Conservation (phyloP, 2,797 vertebrate species). For the Malacoctenus gilli region DNA sequence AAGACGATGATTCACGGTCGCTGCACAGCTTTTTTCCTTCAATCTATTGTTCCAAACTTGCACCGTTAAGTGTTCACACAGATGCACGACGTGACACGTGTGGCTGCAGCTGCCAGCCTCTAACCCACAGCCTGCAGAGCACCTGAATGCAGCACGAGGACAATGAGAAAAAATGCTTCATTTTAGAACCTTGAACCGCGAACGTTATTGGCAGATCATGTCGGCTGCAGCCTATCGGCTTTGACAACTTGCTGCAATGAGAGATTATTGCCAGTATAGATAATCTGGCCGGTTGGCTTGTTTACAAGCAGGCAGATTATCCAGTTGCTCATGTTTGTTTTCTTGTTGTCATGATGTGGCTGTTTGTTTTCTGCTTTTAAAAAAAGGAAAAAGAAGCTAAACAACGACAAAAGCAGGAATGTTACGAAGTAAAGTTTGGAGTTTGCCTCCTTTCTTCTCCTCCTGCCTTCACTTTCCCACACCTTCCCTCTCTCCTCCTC, state of each 20-base stretch:
- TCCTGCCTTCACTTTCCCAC: slow-evolving; percentile 30
- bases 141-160: not conserved
- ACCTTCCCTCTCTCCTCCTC: slow-evolving; percentile 5
- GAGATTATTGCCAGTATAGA: not conserved
- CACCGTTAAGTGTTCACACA: too few relatives aligned
- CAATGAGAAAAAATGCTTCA: not conserved
- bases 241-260: slow-evolving; percentile 4
- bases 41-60: too few relatives aligned
- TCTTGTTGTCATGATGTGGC: not conserved
- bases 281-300: slow-evolving; percentile 3
- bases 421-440: too few relatives aligned
- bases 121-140: not conserved
- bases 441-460: slow-evolving; percentile 43
- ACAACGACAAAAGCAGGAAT: too few relatives aligned
- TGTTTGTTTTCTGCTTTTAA: not conserved
- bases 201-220: slow-evolving; percentile 2
- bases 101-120: too few relatives aligned
- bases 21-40: too few relatives aligned
- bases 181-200: not conserved
- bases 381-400: too few relatives aligned
- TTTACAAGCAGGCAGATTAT: slow-evolving; percentile 5
- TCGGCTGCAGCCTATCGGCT: not conserved
- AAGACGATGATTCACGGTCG: too few relatives aligned
- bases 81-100: too few relatives aligned
- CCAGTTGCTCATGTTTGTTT: not conserved